These are phyloP conservation scores for Allobates femoralis DNA, from an alignment of 2,797 vertebrate genomes.

Conservation along the genomic window DNA sequence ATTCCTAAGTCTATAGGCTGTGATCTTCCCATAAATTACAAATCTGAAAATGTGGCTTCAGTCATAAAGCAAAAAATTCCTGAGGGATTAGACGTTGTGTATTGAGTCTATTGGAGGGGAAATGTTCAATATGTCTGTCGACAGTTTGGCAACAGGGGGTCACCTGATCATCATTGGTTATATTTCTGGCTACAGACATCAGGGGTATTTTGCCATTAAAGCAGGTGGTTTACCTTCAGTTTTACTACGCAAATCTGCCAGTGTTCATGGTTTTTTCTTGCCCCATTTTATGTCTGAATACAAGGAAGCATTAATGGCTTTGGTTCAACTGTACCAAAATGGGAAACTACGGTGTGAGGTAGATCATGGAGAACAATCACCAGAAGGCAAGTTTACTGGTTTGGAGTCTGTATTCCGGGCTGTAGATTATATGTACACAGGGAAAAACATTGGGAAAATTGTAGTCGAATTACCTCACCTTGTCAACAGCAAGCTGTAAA, in stretches of 20 bases:
- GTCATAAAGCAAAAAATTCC: conserved; percentile 84
- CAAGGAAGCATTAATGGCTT: conserved; percentile 78
- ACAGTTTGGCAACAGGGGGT: conserved; percentile 83
- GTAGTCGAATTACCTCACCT: conserved; percentile 85
- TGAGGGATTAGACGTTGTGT: conserved; percentile 85
- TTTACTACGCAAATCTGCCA: conserved; percentile 89
- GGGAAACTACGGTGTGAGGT: conserved; percentile 87
- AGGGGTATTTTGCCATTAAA: conserved; percentile 79
- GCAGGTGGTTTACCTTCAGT: conserved; percentile 82
- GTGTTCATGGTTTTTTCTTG: conserved; percentile 89
- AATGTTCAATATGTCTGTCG: conserved; percentile 84
- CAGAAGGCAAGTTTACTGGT: conserved; percentile 83
- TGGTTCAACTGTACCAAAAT: conserved; percentile 81
- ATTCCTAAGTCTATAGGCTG: conserved; percentile 89
- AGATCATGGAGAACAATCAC: conserved; percentile 81
- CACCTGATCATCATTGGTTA: conserved; percentile 89
- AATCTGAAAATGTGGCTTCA: conserved; percentile 77
- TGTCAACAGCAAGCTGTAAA: conserved; percentile 88
- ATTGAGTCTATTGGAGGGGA: conserved; percentile 87
- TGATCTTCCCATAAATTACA: conserved; percentile 88
- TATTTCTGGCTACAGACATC: conserved; percentile 87
- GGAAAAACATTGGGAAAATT: conserved; percentile 92
- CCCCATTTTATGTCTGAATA: conserved; percentile 84
- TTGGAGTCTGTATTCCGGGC: conserved; percentile 90
- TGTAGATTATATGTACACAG: conserved; percentile 91